These are phyloP conservation scores for Tipula helvola DNA, from an alignment of 2,888 invertebrate genomes.

Conservation along the genomic window DNA sequence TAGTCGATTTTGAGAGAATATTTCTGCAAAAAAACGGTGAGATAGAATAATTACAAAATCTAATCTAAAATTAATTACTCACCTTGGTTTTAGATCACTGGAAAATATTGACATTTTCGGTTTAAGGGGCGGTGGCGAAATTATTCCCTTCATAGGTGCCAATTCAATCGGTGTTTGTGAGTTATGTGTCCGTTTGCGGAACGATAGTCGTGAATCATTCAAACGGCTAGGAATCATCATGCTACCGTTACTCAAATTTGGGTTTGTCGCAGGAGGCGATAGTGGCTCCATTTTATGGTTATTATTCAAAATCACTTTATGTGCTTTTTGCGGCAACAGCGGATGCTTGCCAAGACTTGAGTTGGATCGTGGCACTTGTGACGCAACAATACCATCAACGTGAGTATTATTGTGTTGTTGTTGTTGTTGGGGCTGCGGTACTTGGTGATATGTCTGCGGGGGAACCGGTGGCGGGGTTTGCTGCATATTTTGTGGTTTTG, in stretches of 20 bases:
- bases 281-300: slow-evolving; percentile 15
- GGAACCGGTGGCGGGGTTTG: slow-evolving; percentile 14
- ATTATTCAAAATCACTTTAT: slow-evolving; percentile 27
- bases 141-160: neutral
- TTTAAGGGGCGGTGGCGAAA: slow-evolving; percentile 27
- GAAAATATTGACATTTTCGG: slow-evolving; percentile 25
- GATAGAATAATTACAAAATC: neutral
- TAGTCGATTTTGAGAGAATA: slow-evolving; percentile 52
- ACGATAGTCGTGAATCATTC: slow-evolving; percentile 18
- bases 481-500: slow-evolving; percentile 27
- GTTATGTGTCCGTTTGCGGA: slow-evolving; percentile 31
- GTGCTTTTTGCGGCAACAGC: slow-evolving; percentile 20
- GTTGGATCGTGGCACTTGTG: slow-evolving; percentile 24
- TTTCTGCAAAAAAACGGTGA: neutral
- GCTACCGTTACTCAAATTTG: slow-evolving; percentile 5
- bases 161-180: slow-evolving; percentile 10
- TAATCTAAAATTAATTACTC: slow-evolving; percentile 17
- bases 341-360: slow-evolving; percentile 22
- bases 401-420: neutral
- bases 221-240: slow-evolving; percentile 8
- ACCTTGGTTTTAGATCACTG: slow-evolving; percentile 21
- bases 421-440: neutral
- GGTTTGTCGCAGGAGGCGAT: slow-evolving; percentile 16
- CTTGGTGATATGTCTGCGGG: neutral
- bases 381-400: neutral